Evolutionary conservation across 30 jellyfish, hydroid and myxozoan species (phyloP).

Genomic region (Sanderia malayensis): DNA sequence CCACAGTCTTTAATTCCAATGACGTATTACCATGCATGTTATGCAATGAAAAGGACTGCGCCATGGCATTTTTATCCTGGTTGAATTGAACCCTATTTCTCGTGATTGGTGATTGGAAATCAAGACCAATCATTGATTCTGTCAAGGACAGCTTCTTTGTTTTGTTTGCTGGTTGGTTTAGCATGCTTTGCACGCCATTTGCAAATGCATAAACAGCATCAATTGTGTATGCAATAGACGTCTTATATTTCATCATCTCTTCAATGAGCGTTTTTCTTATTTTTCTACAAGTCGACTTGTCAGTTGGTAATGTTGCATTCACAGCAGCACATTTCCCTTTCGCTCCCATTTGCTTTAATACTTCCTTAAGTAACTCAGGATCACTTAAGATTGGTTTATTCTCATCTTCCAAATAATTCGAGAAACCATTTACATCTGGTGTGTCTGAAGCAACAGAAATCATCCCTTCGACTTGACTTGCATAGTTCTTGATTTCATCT

Average conservation of each 20-base stretch:
- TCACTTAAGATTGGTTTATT: constrained; percentile 29
- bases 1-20: background rate
- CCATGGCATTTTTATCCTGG: constrained; percentile 29
- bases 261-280: constrained; percentile 28
- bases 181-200: constrained; percentile 31
- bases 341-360: constrained; percentile 32
- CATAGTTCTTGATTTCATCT: constrained; percentile 14
- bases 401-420: constrained; percentile 38
- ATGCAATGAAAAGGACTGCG: constrained; percentile 31
- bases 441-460: constrained; percentile 29
- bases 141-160: constrained; percentile 8
- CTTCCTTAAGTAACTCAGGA: constrained; percentile 49
- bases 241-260: background rate
- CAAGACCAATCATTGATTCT: constrained; percentile 17
- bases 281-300: constrained; percentile 28
- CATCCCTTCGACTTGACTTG: constrained; percentile 82
- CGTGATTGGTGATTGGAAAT: constrained; percentile 56
- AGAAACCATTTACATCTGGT: constrained; percentile 52
- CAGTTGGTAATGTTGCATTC: constrained; percentile 14
- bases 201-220: constrained; percentile 79
- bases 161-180: background rate
- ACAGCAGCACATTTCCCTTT: constrained; percentile 14
- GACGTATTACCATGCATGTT: constrained; percentile 63
- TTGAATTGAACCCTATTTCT: constrained; percentile 37
- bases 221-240: constrained; percentile 52